phyloP scores from a whole-genome alignment of 2,797 vertebrate genomes.

The Dendrocincla fuliginosa region DNA sequence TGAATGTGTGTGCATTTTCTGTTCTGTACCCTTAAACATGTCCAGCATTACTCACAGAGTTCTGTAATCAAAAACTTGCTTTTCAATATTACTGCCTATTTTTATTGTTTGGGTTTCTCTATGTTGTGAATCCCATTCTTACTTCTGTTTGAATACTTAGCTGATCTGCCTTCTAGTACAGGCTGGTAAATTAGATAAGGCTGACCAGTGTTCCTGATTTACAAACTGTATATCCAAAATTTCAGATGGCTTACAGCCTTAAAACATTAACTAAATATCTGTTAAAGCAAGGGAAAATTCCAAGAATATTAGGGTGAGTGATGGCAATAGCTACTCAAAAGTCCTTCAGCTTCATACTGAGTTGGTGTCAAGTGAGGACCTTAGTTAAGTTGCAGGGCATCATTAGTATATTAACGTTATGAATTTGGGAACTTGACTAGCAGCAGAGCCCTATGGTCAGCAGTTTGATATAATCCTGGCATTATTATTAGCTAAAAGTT shows the following conservation, averaged over 20 bases:
- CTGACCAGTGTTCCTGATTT: accelerated
- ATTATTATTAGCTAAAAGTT: neutral
- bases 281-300: neutral
- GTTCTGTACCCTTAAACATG: neutral
- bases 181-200: neutral
- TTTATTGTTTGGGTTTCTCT: neutral
- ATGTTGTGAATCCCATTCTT: neutral
- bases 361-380: neutral
- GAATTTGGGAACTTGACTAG: neutral
- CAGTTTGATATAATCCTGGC: neutral
- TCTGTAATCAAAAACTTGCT: neutral
- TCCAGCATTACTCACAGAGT: neutral
- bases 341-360: neutral
- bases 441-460: neutral
- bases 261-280: neutral
- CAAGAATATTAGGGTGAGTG: neutral
- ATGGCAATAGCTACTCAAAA: neutral
- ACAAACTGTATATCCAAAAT: neutral
- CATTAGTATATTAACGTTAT: neutral
- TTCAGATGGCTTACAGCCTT: neutral
- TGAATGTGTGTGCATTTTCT: neutral
- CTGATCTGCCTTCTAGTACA: neutral
- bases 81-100: neutral
- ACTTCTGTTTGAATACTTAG: neutral
- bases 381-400: accelerated